Evolutionary conservation across 1,140 invertebrate species (phyloP).

Genomic region (Plodia interpunctella): DNA sequence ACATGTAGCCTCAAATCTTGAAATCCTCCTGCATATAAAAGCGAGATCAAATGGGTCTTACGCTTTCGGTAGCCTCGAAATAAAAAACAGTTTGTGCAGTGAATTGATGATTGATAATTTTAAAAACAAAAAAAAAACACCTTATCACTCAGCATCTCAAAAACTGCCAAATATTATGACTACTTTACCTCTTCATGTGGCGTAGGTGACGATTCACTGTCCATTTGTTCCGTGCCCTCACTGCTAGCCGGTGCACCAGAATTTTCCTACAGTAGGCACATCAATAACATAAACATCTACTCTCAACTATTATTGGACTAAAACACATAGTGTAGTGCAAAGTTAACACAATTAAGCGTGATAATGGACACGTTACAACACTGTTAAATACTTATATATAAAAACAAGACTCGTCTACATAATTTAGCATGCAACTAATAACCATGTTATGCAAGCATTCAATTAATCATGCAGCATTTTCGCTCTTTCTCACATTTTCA

Average conservation of each 20-base stretch:
- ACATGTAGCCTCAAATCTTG: no score
- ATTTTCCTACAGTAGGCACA: slow-evolving; percentile 37
- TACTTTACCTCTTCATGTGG: slow-evolving; percentile 29
- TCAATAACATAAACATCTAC: slow-evolving; percentile 31
- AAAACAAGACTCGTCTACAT: no score
- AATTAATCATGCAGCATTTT: slow-evolving; percentile 8
- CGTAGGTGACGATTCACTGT: slow-evolving; percentile 20
- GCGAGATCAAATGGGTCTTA: no score
- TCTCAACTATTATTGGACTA: slow-evolving; percentile 4
- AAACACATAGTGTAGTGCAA: not conserved
- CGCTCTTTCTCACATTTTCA: not conserved
- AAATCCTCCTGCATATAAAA: no score
- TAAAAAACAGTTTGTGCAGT: no score
- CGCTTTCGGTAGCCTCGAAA: no score
- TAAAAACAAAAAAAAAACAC: slow-evolving; percentile 4
- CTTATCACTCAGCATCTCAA: not conserved
- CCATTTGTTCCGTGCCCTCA: slow-evolving; percentile 26
- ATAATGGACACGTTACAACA: not conserved
- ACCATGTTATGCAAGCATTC: no score
- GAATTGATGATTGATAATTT: no score
- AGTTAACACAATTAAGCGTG: not conserved
- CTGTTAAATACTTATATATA: no score
- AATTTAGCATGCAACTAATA: no score
- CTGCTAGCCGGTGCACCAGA: slow-evolving; percentile 29
- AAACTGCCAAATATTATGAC: not conserved